phyloP scores from a whole-genome alignment of 1,140 invertebrate genomes.

The Tyrophagus putrescentiae region DNA sequence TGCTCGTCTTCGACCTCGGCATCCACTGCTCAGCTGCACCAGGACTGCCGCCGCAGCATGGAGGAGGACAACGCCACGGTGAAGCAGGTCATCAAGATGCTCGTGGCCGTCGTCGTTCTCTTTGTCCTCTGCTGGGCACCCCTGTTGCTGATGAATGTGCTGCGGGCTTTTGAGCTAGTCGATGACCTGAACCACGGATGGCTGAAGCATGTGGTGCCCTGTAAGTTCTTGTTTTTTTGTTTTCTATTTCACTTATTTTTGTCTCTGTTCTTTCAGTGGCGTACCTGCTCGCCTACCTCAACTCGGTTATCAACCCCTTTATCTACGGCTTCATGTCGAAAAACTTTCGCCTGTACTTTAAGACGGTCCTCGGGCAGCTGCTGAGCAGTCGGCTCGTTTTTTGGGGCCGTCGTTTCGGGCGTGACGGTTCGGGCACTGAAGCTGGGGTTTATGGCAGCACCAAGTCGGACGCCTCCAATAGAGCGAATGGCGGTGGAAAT shows the following conservation, averaged over 20 bases:
- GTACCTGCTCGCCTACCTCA: constrained; percentile 50
- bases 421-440: too few species aligned
- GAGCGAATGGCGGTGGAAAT: neutral
- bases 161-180: constrained; percentile 43
- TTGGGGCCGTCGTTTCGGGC: neutral
- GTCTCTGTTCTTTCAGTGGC: constrained; percentile 34
- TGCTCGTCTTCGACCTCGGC: neutral
- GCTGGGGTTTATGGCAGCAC: constrained; percentile 14
- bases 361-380: constrained; percentile 36
- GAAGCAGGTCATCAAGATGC: constrained; percentile 46
- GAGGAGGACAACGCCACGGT: constrained; percentile 27
- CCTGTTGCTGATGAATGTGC: constrained; percentile 46
- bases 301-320: constrained; percentile 60
- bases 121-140: constrained; percentile 54
- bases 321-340: constrained; percentile 66
- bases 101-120: constrained; percentile 50
- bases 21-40: neutral
- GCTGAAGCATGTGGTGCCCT: constrained; percentile 45
- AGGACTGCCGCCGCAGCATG: constrained; percentile 16
- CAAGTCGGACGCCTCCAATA: constrained; percentile 1
- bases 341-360: constrained; percentile 52
- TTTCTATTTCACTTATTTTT: neutral
- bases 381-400: constrained; percentile 20
- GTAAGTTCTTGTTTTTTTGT: neutral
- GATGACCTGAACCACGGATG: constrained; percentile 38